Conservation (phyloP, 2,113 vertebrate genomes). For the Sphaerodactylus townsendi region DNA sequence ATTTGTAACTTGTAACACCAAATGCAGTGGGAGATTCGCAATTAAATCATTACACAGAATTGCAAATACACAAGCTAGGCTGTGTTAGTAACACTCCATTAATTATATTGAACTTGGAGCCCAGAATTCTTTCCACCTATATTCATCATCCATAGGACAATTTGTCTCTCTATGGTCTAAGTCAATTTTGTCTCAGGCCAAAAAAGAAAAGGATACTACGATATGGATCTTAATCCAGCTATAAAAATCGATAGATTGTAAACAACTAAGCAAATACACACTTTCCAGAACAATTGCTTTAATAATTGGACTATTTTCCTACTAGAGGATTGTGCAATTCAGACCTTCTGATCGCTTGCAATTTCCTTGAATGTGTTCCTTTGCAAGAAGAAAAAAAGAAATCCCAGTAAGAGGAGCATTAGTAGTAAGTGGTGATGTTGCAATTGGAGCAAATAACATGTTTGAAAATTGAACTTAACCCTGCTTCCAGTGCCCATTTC, state of each 20-base stretch:
- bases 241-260: not conserved
- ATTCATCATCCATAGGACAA: conserved; percentile 55
- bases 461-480: too few species aligned
- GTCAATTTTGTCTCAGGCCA: conserved; percentile 47
- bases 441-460: too few species aligned
- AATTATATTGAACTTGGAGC: conserved; percentile 69
- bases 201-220: conserved; percentile 45
- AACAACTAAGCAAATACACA: conserved; percentile 37
- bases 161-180: conserved; percentile 63
- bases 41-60: conserved; percentile 69
- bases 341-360: not conserved
- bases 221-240: conserved; percentile 21
- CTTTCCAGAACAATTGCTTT: conserved; percentile 28
- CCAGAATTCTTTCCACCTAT: conserved; percentile 47
- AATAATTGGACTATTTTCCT: conserved; percentile 8
- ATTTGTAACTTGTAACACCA: conserved; percentile 65
- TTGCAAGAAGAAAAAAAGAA: not conserved
- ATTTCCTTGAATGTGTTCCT: conserved; percentile 27
- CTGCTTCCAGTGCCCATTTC: not conserved
- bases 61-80: conserved; percentile 66
- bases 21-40: conserved; percentile 60
- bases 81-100: conserved; percentile 68
- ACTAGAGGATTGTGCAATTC: conserved; percentile 7
- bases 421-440: too few species aligned
- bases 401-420: too few species aligned